phyloP scores from a whole-genome alignment of 2,888 invertebrate species.

The Liposcelis brunnea region DNA sequence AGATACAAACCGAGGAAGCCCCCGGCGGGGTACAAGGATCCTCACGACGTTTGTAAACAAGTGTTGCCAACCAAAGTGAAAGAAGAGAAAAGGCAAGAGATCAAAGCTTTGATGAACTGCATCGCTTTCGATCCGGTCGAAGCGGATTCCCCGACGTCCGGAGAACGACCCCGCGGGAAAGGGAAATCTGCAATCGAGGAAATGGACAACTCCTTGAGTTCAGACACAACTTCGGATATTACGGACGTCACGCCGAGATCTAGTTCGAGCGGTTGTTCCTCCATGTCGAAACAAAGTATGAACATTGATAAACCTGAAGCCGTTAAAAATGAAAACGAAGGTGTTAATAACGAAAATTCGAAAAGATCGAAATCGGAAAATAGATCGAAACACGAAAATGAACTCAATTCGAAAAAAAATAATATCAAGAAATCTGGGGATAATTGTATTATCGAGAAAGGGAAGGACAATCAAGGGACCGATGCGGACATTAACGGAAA shows the following conservation, averaged over 20 bases:
- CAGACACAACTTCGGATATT: slow-evolving; percentile 5
- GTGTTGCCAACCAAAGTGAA: slow-evolving; percentile 1
- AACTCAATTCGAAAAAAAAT: too few species aligned
- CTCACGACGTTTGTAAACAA: slow-evolving; percentile 3
- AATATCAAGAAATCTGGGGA: too few species aligned
- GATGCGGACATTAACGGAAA: slow-evolving; percentile 1
- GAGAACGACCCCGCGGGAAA: not conserved
- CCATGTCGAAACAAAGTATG: slow-evolving; percentile 8
- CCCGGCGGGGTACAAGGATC: slow-evolving; percentile 6
- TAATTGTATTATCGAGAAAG: not conserved
- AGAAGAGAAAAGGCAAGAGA: slow-evolving; percentile 2
- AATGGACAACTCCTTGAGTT: slow-evolving; percentile 6
- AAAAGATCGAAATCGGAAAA: too few species aligned
- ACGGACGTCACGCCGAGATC: slow-evolving; percentile 8
- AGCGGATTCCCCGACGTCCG: not conserved
- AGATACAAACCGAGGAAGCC: slow-evolving; percentile 7
- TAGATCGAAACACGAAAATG: too few species aligned
- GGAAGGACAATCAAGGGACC: not conserved
- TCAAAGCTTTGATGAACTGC: slow-evolving; percentile 5
- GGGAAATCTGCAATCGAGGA: slow-evolving; percentile 1
- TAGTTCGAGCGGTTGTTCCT: slow-evolving; percentile 4
- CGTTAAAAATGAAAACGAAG: too few species aligned
- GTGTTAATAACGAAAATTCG: too few species aligned
- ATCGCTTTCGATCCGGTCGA: not conserved
- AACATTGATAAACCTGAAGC: too few species aligned